Evolutionary conservation across 2,113 vertebrate species (phyloP).

Genomic region (Euleptes europaea): DNA sequence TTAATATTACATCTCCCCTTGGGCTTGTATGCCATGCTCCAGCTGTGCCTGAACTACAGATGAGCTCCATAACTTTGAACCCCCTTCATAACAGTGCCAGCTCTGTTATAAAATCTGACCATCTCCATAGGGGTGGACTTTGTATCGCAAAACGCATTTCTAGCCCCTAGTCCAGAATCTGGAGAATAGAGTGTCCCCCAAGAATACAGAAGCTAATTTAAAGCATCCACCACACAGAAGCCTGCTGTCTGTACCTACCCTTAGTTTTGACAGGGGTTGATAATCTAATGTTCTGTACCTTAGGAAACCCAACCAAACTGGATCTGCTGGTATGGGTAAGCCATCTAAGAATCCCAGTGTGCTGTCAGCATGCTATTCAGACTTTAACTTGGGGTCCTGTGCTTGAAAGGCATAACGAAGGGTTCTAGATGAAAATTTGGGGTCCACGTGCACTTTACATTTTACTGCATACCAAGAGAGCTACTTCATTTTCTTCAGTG

Average conservation of each 20-base stretch:
- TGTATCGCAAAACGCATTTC: background rate
- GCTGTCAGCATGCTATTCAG: background rate
- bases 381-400: background rate
- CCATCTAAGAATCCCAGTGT: background rate
- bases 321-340: background rate
- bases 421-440: background rate
- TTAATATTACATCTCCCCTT: background rate
- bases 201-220: background rate
- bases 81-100: no score
- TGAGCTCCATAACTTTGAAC: no score
- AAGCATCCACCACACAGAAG: background rate
- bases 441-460: background rate
- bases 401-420: no score
- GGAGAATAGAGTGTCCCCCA: background rate
- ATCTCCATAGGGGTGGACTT: no score
- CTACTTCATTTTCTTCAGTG: background rate
- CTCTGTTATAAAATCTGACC: no score
- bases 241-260: background rate
- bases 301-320: background rate
- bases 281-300: background rate
- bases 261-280: background rate
- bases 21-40: background rate
- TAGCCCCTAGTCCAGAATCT: background rate
- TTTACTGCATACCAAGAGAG: background rate
- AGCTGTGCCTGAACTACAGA: no score